Evolutionary conservation across 2,888 invertebrate species (phyloP).

Genomic region (Bibio marci): DNA sequence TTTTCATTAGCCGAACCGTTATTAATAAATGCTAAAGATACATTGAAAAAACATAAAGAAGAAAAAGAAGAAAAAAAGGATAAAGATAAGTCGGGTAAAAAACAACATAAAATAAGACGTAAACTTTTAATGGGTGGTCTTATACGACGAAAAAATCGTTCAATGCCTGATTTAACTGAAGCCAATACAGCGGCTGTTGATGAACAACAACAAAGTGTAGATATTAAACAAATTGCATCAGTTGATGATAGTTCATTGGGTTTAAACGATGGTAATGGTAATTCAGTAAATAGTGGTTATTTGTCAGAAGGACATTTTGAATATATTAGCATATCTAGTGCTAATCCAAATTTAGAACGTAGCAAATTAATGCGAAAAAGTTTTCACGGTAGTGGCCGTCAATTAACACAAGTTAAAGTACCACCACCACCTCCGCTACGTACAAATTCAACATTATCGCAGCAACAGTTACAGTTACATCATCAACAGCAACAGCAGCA

Average conservation of each 20-base stretch:
- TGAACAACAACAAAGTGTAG: constrained; percentile 19
- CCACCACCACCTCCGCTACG: constrained; percentile 71
- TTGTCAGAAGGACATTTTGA: constrained; percentile 77
- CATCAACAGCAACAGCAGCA: constrained; percentile 22
- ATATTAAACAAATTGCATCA: constrained; percentile 20
- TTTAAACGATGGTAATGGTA: constrained; percentile 30
- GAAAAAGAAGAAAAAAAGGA: constrained; percentile 40
- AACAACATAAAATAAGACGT: constrained; percentile 77
- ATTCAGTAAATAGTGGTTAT: constrained; percentile 42
- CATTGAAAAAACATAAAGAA: constrained; percentile 39
- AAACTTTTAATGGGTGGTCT: constrained; percentile 80
- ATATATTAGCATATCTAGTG: constrained; percentile 39
- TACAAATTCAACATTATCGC: constrained; percentile 63
- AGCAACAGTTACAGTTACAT: constrained; percentile 21
- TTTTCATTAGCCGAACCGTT: constrained; percentile 43
- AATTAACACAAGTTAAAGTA: constrained; percentile 67
- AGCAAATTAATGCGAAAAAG: constrained; percentile 80
- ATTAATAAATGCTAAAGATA: constrained; percentile 31
- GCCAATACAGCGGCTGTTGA: constrained; percentile 42
- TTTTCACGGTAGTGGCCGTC: constrained; percentile 72
- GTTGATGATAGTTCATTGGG: constrained; percentile 67
- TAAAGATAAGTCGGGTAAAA: constrained; percentile 63
- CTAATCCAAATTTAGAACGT: constrained; percentile 69
- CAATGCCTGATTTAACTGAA: constrained; percentile 82
- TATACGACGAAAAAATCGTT: constrained; percentile 72